Base-by-base conservation (phyloP, 2,888 invertebrate species). In the Nysson spinosus region DNA sequence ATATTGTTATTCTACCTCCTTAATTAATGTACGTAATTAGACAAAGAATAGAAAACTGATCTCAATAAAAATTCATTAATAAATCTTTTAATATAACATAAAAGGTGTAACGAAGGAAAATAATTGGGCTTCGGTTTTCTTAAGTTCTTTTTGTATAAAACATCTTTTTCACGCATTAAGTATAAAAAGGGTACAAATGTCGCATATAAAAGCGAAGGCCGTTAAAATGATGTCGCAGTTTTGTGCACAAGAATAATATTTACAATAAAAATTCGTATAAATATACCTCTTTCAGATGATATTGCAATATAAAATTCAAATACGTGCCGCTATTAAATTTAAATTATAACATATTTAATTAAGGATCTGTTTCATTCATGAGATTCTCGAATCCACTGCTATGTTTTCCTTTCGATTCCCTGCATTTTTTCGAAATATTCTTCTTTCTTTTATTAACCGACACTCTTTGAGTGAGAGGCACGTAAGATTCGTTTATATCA, bases 401-500 rank as follows among this genome's bases (percentile, higher is more conserved):
- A 22, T 54, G 57, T 39, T 50, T 75, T 5, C 63, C 24, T 11
- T 19, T 37, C n/a, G 4, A 28, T 17, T 14, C 1, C 4, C 12
- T 26, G 22, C 9, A n/a, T 30, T n/a, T n/a, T 30, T 34, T 34
- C 34, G 14, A 1, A 9, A 24, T 1, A 24, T 9, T 24, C 17
- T 37, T 17, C 1, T n/a, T 19, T 1, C 17, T 5, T 9, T 19
- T 20, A 19, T 2, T 2, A n/a, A 26, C 24, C 34, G 42, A 16
- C 11, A 84, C 20, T 62, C 84, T 78, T 57, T 81, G 58, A 42
- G 58, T 60, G 14, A 86, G 65, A n/a, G 86, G 85, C 17, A 85
- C 69, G 34, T 85, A 85, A 11, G 67, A 50, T 17, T 78, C 61
- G 11, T 77, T 74, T 22, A 84, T 69, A 28, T 66, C 79, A 67